phyloP scores from a whole-genome alignment of 2,113 vertebrate genomes.

The Colossoma macropomum region DNA sequence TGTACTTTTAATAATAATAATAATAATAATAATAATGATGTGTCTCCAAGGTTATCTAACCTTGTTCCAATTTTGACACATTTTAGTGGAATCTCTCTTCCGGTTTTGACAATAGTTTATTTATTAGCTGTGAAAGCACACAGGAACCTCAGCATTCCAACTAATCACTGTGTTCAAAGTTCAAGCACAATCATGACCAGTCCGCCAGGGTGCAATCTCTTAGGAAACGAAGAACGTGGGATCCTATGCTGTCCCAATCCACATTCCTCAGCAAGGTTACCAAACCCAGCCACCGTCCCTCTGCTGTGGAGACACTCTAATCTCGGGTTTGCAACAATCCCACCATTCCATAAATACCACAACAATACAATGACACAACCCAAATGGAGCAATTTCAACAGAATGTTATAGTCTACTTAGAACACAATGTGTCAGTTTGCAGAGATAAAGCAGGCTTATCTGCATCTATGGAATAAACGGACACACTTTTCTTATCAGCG shows the following conservation, averaged over 20 bases:
- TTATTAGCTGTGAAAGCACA: slow-evolving; percentile 64
- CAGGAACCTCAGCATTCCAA: slow-evolving; percentile 74
- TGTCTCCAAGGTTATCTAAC: not conserved
- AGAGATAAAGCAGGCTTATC: not conserved
- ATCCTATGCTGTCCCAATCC: slow-evolving; percentile 77
- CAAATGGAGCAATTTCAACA: slow-evolving; percentile 25
- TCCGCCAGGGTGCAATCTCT: slow-evolving; percentile 70
- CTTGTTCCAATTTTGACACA: slow-evolving; percentile 18
- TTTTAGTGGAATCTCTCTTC: slow-evolving; percentile 10
- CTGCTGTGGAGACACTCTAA: slow-evolving; percentile 52
- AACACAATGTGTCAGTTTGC: slow-evolving; percentile 41
- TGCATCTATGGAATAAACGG: slow-evolving; percentile 9
- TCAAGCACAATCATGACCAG: slow-evolving; percentile 72
- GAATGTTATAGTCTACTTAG: slow-evolving; percentile 29
- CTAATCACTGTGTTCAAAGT: slow-evolving; percentile 77
- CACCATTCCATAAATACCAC: slow-evolving; percentile 40
- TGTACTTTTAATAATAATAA: not conserved
- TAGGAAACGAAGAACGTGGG: slow-evolving; percentile 74
- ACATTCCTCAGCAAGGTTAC: slow-evolving; percentile 78
- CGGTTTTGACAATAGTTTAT: slow-evolving; percentile 61
- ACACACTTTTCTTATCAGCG: slow-evolving; percentile 18
- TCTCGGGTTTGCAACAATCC: slow-evolving; percentile 60
- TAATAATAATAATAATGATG: not conserved
- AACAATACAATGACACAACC: slow-evolving; percentile 15
- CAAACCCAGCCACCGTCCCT: slow-evolving; percentile 63